A percentile compares a stretch with the other conserved stretches of the same genome.
phyloP scores from a whole-genome alignment of 2,797 vertebrate species.

The Periparus ater region DNA sequence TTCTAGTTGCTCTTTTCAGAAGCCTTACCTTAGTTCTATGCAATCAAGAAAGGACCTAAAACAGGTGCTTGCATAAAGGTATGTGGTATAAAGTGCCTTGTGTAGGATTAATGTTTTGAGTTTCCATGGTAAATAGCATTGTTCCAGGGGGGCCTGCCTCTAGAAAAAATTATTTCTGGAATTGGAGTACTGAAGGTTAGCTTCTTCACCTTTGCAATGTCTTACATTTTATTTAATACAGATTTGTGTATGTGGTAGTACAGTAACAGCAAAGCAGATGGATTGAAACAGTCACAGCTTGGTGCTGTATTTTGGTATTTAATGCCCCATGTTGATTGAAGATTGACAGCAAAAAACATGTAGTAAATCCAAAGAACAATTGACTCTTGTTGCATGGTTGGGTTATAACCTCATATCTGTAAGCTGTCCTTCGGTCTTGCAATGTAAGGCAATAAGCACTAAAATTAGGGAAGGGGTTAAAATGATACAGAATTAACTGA shows the following conservation, averaged over 20 bases:
- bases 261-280: neutral
- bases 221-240: neutral
- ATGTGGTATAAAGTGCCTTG: neutral
- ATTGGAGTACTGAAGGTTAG: neutral
- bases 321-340: neutral
- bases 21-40: neutral
- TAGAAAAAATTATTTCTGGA: neutral
- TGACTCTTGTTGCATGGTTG: neutral
- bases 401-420: neutral
- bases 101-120: neutral
- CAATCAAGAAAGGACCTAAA: neutral
- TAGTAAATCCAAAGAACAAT: neutral
- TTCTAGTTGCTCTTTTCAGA: neutral
- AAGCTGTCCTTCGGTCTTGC: neutral
- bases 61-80: neutral
- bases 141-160: accelerated
- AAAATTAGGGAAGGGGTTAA: neutral
- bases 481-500: neutral
- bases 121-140: neutral
- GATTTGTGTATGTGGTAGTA: neutral
- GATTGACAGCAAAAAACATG: neutral
- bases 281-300: neutral
- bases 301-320: neutral
- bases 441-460: neutral
- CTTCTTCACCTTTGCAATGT: neutral